These are phyloP conservation scores for Bufo bufo DNA, from an alignment of 2,113 vertebrate genomes.

Conservation along the genomic window DNA sequence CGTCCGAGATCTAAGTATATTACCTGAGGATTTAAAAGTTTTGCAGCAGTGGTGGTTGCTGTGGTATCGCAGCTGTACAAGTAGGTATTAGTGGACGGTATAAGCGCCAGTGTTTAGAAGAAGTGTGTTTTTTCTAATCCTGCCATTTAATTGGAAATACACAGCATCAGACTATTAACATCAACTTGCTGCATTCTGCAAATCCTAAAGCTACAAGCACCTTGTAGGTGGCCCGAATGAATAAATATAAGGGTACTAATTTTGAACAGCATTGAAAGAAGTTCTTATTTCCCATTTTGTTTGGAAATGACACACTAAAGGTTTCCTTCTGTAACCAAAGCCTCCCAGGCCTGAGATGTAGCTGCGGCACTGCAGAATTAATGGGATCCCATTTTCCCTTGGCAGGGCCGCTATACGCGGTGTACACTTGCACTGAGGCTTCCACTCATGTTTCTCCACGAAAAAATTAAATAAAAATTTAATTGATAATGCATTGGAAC, in stretches of 20 bases:
- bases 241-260: neutral
- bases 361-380: neutral
- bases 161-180: neutral
- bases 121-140: too few relatives aligned
- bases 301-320: neutral
- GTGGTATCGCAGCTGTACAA: too few relatives aligned
- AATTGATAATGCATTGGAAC: neutral
- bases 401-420: neutral
- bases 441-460: neutral
- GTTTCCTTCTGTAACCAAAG: slow-evolving; percentile 1
- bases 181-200: neutral
- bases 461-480: neutral
- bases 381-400: neutral
- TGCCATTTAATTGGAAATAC: too few relatives aligned
- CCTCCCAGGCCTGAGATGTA: neutral
- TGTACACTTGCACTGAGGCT: neutral
- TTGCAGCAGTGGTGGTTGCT: too few relatives aligned
- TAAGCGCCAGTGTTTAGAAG: too few relatives aligned
- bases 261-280: neutral
- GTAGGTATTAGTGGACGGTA: too few relatives aligned
- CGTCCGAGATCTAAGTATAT: too few relatives aligned
- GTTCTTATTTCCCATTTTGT: neutral
- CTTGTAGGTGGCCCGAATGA: neutral
- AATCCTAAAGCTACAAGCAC: neutral
- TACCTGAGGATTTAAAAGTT: too few relatives aligned